A percentile compares a stretch with the other conserved stretches of the same genome.
Evolutionary conservation across 35 echinoderm and acorn worm species (phyloP).

Genomic region (Acanthaster planci): DNA sequence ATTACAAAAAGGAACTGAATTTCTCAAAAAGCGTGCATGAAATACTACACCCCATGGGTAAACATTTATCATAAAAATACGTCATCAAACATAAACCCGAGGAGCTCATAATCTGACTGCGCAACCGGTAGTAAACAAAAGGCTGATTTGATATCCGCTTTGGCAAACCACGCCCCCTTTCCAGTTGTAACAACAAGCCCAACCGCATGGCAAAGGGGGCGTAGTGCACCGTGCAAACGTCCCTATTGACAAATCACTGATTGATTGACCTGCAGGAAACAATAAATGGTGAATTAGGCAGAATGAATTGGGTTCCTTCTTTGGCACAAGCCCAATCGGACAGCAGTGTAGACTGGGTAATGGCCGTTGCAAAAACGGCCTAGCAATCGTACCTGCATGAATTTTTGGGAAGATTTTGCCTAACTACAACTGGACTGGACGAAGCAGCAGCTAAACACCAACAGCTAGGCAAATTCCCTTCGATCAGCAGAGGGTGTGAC

Average conservation of each 20-base stretch:
- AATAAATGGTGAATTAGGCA: conserved; percentile 52
- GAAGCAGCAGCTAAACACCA: too few relatives aligned
- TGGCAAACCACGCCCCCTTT: conserved; percentile 20
- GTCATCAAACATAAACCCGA: conserved; percentile 33
- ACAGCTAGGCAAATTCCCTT: too few relatives aligned
- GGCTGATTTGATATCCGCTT: conserved; percentile 52
- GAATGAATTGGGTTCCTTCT: conserved; percentile 30
- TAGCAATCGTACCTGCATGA: conserved; percentile 24
- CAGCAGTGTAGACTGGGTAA: conserved; percentile 28
- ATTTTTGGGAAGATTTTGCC: too few relatives aligned
- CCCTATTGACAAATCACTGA: conserved; percentile 38
- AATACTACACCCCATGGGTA: conserved; percentile 54
- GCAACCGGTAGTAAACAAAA: conserved; percentile 46
- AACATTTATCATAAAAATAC: conserved; percentile 32
- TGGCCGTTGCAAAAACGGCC: neutral
- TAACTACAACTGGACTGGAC: too few relatives aligned
- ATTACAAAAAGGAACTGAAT: conserved; percentile 50
- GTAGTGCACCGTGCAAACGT: conserved; percentile 13
- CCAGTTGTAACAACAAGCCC: neutral
- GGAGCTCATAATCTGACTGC: conserved; percentile 38
- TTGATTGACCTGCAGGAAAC: conserved; percentile 36
- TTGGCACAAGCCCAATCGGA: conserved; percentile 22
- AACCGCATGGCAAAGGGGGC: conserved; percentile 35
- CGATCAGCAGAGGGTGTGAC: too few relatives aligned
- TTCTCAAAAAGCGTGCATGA: too few relatives aligned